Conservation (phyloP, 1,140 invertebrate genomes). For the Tetragnatha versicolor region DNA sequence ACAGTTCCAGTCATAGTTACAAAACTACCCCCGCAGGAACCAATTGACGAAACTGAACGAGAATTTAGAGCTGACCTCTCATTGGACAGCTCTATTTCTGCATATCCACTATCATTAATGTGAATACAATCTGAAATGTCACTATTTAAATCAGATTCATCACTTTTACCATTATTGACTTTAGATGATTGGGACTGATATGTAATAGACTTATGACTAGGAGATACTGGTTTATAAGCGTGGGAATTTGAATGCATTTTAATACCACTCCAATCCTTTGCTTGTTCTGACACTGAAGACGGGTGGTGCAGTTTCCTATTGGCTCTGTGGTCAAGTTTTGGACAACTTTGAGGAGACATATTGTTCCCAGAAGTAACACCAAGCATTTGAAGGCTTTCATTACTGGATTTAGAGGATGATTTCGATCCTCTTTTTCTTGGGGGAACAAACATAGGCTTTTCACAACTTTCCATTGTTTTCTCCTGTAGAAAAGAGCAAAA, state of each 20-base stretch:
- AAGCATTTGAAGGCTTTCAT: slow-evolving; percentile 48
- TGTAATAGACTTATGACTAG: slow-evolving; percentile 22
- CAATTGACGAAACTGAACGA: slow-evolving; percentile 49
- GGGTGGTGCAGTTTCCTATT: slow-evolving; percentile 46
- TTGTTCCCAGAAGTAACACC: slow-evolving; percentile 22
- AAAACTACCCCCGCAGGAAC: slow-evolving; percentile 55
- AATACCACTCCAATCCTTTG: slow-evolving; percentile 11
- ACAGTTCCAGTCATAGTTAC: slow-evolving; percentile 73
- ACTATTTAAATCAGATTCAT: slow-evolving; percentile 52
- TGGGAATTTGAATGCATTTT: slow-evolving; percentile 31
- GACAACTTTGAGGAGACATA: slow-evolving; percentile 30
- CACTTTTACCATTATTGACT: slow-evolving; percentile 34
- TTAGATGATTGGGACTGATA: slow-evolving; percentile 43
- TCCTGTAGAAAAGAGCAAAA: no score
- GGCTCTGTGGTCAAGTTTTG: slow-evolving; percentile 41
- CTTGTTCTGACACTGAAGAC: not conserved
- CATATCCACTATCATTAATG: slow-evolving; percentile 47
- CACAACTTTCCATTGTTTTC: slow-evolving; percentile 49
- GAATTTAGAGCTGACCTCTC: slow-evolving; percentile 50
- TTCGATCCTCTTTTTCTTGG: slow-evolving; percentile 51
- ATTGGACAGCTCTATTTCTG: slow-evolving; percentile 43
- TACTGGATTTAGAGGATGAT: slow-evolving; percentile 41
- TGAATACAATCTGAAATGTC: slow-evolving; percentile 49
- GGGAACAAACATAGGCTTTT: slow-evolving; percentile 52
- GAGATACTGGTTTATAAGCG: slow-evolving; percentile 12